A percentile compares a stretch with the other conserved stretches of the same genome.
Evolutionary conservation across 2,113 vertebrate genomes (phyloP).

Genomic region (Actenoides hombroni): DNA sequence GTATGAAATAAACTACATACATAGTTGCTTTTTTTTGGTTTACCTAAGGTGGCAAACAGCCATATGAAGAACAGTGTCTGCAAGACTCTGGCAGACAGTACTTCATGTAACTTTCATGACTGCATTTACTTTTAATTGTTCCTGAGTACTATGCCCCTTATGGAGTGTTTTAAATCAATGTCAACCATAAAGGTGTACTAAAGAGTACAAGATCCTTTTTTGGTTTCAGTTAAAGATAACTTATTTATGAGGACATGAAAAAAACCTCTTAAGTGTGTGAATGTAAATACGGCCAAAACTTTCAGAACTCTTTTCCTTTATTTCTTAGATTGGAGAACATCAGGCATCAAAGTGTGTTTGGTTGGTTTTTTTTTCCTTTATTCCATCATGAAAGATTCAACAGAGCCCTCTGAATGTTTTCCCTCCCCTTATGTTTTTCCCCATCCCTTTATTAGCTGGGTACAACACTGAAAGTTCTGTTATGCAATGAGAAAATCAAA

Average conservation of each 20-base stretch:
- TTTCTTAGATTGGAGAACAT: not conserved
- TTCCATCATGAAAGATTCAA: not conserved
- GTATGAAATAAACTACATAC: not conserved
- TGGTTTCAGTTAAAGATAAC: slow-evolving; percentile 28
- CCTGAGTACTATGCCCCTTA: slow-evolving; percentile 5
- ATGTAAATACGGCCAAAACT: slow-evolving; percentile 3
- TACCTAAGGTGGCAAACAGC: not conserved
- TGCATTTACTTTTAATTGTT: slow-evolving; percentile 44
- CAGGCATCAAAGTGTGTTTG: not conserved
- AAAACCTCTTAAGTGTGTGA: not conserved
- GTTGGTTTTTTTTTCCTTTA: not conserved
- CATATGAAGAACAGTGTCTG: not conserved
- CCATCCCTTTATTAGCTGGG: not conserved
- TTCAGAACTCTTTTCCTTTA: not conserved
- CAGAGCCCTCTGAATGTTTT: not conserved
- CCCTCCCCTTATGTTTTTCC: not conserved
- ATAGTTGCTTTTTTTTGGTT: not conserved
- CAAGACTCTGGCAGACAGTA: not conserved
- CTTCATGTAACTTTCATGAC: slow-evolving; percentile 59
- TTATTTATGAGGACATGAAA: slow-evolving; percentile 25
- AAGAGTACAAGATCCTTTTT: slow-evolving; percentile 27
- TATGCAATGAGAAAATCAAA: not conserved
- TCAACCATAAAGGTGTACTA: slow-evolving; percentile 31
- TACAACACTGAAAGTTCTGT: not conserved
- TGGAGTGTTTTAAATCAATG: slow-evolving; percentile 45